Base-by-base conservation (phyloP, 1,140 invertebrate species). In the Drosophila grimshawi region DNA sequence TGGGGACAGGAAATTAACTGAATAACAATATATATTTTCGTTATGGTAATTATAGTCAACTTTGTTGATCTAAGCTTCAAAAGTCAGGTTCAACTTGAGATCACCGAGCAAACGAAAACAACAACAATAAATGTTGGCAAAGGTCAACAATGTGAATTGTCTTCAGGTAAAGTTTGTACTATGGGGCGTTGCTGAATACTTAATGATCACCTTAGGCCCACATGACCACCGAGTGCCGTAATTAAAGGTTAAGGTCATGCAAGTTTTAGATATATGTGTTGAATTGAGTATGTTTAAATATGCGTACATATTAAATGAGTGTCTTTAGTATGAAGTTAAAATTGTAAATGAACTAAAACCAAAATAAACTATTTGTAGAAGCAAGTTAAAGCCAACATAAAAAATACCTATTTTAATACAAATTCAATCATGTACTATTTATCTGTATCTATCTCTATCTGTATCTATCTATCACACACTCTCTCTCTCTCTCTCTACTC, bases 31-130 rank as follows among this genome's bases (percentile, higher is more conserved):
- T 32, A 33, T 46, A 35, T 60, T 59, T 83, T 85, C 85, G 83
- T 74, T 86, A 88, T 88, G 82, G 76, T 88, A 83, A 86, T 86
- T 85, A 85, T 48, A 69, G 59, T 70, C 65, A 56, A 11, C 51
- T 75, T 70, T 81, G 68, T 86, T 86, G 76, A 67, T 76, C 76
- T 76, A 52, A 69, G 78, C 77, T 78, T 55, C n/a, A 81, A 65
- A 56, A 74, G 57, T 55, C 51, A 43, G 59, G 32, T 48, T 62
- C 39, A 55, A 41, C 53, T 45, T 60, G 55, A 72, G 64, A 60
- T 19, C 19, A 19, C 19, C 19, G 19, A 19, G 19, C 19, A 0
- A 19, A 19, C 19, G 19, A 19, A 19, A 19, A 19, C 19, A 19
- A 49, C 59, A 52, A 30, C 33, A 69, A 51, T 49, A 52, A 60